Evolutionary conservation across 2,888 invertebrate genomes (phyloP), one percentile per base, ranked within the genome.

Genomic region (Conchocele bisecta): DNA sequence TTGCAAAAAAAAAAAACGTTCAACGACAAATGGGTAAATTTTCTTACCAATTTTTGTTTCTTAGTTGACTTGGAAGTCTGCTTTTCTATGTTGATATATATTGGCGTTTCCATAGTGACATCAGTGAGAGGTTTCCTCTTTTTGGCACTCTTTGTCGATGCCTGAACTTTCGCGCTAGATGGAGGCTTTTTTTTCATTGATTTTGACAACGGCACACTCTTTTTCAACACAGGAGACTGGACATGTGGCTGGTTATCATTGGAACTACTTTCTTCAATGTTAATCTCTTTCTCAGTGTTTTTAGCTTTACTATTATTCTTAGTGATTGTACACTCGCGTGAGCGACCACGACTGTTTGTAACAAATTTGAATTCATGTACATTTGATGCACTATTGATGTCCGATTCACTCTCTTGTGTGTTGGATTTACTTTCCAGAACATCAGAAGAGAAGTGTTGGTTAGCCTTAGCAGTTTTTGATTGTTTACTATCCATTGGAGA

Each of bases 351-450:
- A 3, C n/a, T 20, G 4, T 42, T 57, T 7, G 26, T 57, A 6
- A 57, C 57, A 41, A 57, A 57, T 22, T 42, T 24, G 44, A 39
- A 56, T 24, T 6, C 7, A 42, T 42, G 17, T 35, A 42, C 42
- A 20, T 42, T 42, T 42, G 42, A 20, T 11, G 13, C 11, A 20
- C 22, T 6, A 42, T 9, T 9, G n/a, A 20, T 42, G 42, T 42
- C 22, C 42, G 22, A 42, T 22, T 20, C n/a, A 6, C 6, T 9
- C 42, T 9, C 42, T 42, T 6, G n/a, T 15, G n/a, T 22, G n/a
- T 17, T 9, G 7, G 42, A n/a, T n/a, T 42, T 42, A 42, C 42
- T 42, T 42, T 42, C n/a, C 7, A 42, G 7, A 9, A 20, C 42
- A 42, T 41, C 15, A 20, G 11, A 13, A 17, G 11, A 22, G 7